Evolutionary conservation across 2,797 vertebrate species (phyloP).

Genomic region (Enteromius fasciolatus): DNA sequence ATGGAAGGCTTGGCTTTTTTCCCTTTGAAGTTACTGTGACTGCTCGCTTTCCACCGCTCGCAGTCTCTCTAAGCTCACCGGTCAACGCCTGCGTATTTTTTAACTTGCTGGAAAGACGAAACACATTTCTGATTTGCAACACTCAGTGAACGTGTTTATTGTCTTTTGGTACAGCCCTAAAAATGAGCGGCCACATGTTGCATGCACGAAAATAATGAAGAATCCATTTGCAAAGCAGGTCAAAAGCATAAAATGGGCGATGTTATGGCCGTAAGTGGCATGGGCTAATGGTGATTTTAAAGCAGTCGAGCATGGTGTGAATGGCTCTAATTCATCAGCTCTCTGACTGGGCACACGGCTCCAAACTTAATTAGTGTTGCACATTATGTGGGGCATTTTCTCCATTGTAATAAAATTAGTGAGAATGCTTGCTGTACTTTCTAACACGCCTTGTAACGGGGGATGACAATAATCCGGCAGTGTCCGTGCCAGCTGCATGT

Average conservation of each 20-base stretch:
- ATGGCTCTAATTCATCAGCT: conserved; percentile 89
- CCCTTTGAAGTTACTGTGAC: conserved; percentile 73
- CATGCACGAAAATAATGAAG: conserved; percentile 90
- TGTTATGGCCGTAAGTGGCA: conserved; percentile 98
- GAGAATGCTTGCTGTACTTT: conserved; percentile 78
- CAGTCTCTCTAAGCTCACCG: conserved; percentile 62
- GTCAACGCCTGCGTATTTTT: conserved; percentile 79
- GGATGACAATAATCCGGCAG: conserved; percentile 69
- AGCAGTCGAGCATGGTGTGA: conserved; percentile 95
- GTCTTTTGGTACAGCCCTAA: conserved; percentile 75
- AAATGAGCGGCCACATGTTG: conserved; percentile 78
- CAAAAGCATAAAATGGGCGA: conserved; percentile 99
- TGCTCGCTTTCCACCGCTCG: conserved; percentile 74
- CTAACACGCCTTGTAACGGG: conserved; percentile 73
- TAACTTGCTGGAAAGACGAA: conserved; percentile 87
- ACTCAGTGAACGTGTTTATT: conserved; percentile 89
- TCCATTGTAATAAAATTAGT: conserved; percentile 85
- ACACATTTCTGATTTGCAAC: conserved; percentile 99
- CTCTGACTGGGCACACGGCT: conserved; percentile 82
- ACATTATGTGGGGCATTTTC: conserved; percentile 86
- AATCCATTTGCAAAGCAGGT: conserved; percentile 87
- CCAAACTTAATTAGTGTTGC: conserved; percentile 97
- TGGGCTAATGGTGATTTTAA: conserved; percentile 98
- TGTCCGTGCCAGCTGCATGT: conserved; percentile 70
- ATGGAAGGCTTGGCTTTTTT: conserved; percentile 64